Conservation (phyloP, 2,113 vertebrate genomes). For the Bubalus kerabau region DNA sequence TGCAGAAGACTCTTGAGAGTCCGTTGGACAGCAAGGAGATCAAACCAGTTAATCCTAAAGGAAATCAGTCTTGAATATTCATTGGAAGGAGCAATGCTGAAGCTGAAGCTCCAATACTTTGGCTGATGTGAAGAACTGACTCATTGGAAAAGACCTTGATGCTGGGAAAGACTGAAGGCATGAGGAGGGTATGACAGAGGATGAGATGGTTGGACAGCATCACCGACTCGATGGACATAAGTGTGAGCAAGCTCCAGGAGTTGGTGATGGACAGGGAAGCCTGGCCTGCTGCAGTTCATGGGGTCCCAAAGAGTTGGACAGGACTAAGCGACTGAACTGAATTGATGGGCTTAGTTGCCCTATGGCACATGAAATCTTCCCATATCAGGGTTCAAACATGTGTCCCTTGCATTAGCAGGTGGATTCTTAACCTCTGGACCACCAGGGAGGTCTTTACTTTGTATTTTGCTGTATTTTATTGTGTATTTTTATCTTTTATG, state of each 20-base stretch:
- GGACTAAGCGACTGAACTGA: neutral
- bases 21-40: neutral
- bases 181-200: neutral
- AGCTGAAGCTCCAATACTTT: neutral
- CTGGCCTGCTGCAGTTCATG: neutral
- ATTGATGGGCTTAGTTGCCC: neutral
- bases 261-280: neutral
- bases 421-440: neutral
- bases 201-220: neutral
- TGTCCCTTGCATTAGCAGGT: neutral
- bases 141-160: neutral
- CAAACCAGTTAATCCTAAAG: neutral
- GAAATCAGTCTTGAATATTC: neutral
- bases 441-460: neutral
- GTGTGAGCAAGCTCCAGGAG: neutral
- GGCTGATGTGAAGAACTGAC: neutral
- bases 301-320: neutral
- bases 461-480: neutral
- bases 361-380: neutral
- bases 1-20: neutral
- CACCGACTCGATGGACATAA: rapidly evolving
- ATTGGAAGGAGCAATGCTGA: neutral
- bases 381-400: neutral
- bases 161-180: neutral
- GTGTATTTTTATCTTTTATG: neutral